phyloP scores from a whole-genome alignment of 2,113 vertebrate genomes.

The Cyanoliseus patagonus region DNA sequence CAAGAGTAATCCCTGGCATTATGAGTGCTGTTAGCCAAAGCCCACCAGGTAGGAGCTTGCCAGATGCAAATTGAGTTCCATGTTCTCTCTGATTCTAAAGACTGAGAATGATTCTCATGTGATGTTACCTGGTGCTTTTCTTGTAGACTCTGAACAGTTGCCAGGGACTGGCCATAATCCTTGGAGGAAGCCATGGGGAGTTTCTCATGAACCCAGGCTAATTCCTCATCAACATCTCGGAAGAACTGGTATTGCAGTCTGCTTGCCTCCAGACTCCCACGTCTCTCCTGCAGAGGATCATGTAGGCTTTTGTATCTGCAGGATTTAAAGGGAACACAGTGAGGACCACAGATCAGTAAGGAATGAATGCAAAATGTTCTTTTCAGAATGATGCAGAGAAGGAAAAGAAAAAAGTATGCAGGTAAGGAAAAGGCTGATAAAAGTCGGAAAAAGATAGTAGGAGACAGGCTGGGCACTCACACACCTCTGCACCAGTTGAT shows the following conservation, averaged over 20 bases:
- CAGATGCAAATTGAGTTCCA: background rate
- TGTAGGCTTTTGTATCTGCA: slow-evolving; percentile 79
- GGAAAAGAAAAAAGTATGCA: background rate
- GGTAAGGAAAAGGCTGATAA: background rate
- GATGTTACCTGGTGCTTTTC: slow-evolving; percentile 85
- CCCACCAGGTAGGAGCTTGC: background rate
- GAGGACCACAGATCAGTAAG: background rate
- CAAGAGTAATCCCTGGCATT: background rate
- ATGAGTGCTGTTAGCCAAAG: background rate
- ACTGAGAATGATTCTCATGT: background rate
- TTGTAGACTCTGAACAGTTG: slow-evolving; percentile 74
- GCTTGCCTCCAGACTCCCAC: slow-evolving; percentile 79
- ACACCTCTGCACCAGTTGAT: slow-evolving; percentile 80
- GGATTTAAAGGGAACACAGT: background rate
- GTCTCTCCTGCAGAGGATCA: slow-evolving; percentile 76
- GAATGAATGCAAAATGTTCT: background rate
- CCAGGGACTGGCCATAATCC: slow-evolving; percentile 79
- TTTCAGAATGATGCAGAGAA: background rate
- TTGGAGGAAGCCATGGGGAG: slow-evolving; percentile 67
- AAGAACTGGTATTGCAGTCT: slow-evolving; percentile 83
- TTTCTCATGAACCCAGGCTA: slow-evolving; percentile 82
- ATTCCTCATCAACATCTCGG: slow-evolving; percentile 83
- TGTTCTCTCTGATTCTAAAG: background rate
- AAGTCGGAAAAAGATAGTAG: background rate
- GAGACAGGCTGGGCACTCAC: background rate